Evolutionary conservation across 64 coral and sea anemone species (phyloP), one percentile per base, ranked within the genome.

Genomic region (Stichodactyla mertensii): DNA sequence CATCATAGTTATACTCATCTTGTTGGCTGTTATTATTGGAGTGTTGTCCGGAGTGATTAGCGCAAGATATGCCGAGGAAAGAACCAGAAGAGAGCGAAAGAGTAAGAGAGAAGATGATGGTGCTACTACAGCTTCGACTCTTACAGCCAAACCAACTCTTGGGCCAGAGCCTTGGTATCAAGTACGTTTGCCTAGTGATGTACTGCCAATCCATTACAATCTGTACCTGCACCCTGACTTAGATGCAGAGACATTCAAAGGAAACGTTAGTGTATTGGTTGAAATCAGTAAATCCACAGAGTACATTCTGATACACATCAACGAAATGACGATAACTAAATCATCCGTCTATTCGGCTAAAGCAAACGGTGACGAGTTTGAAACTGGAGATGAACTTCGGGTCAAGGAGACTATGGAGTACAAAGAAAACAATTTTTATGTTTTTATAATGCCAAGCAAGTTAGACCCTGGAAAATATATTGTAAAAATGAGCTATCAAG

Each of bases 291-390:
- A 80, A 81, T 54, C 79, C 52, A 64, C 94, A 36, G 92, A 93
- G 7, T 93, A 93, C 53, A 84, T 97, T 8, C 55, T 97, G 67
- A 93, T 97, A 61, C 94, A 97, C n/a, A 90, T 90, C 55, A 89
- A 92, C 27, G 88, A 87, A 11, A 97, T 97, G 91, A 93, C 86
- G 53, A 87, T 97, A 9, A 88, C 88, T 1, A 15, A 69, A 52
- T 82, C 88, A 5, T 57, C 55, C 5, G 77, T 97, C 77, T 77
- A 85, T 80, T 45, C 59, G 16, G 82, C 74, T 8, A 19, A 82
- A 64, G 10, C 31, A 2, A 77, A 79, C 15, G 85, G 77, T 6
- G 79, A 64, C 69, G 66, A 86, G 4, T 66, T 19, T 18, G 23
- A 62, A 31, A 27, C 55, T 3, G 90, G 84, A 0, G 61, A 56